Percentiles rank a stretch among this genome's conserved stretches.
Conservation (phyloP, 2,113 vertebrate species). For the Tiliqua scincoides region DNA sequence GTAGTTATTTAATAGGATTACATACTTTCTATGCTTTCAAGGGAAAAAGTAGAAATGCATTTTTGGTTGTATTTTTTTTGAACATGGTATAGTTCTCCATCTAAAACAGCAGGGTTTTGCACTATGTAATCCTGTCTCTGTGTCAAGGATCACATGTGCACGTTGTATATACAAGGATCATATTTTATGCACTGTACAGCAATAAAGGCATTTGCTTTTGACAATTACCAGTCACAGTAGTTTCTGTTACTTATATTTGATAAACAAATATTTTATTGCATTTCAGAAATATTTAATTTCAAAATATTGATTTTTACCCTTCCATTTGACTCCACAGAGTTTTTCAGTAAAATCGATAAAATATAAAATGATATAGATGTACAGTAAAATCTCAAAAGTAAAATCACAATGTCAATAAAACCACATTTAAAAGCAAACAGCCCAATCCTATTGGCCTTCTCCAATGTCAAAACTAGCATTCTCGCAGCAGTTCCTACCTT, state of each 20-base stretch:
- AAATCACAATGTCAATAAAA: neutral
- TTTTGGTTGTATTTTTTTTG: neutral
- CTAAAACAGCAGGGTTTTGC: neutral
- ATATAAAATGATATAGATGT: neutral
- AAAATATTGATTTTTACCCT: constrained; percentile 21
- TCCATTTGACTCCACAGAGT: neutral
- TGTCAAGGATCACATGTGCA: constrained; percentile 10
- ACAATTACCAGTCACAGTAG: neutral
- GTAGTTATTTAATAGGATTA: constrained; percentile 40
- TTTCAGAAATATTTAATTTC: neutral
- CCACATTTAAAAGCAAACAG: neutral
- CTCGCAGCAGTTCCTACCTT: no score
- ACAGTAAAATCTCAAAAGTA: neutral
- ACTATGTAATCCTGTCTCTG: neutral
- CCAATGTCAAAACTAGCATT: no score
- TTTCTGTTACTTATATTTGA: neutral
- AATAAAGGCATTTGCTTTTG: neutral
- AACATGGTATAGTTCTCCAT: neutral
- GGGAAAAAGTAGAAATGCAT: neutral
- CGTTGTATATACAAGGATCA: neutral
- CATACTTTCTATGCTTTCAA: neutral
- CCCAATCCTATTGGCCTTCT: no score
- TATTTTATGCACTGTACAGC: neutral
- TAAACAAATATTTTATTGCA: neutral
- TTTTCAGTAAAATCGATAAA: neutral